phyloP scores from a whole-genome alignment of 2,888 invertebrate genomes.

The Carpatolechia fugitivella region DNA sequence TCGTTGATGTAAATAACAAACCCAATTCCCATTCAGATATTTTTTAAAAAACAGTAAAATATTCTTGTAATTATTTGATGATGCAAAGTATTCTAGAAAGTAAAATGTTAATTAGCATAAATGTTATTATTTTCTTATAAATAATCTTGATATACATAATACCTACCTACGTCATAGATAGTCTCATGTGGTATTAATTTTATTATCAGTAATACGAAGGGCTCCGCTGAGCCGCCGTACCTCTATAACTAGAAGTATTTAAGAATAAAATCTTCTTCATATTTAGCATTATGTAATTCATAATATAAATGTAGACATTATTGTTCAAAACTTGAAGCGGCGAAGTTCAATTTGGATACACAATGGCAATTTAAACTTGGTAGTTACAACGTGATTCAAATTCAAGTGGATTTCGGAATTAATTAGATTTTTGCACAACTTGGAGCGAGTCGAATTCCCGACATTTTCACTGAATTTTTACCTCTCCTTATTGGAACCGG shows the following conservation, averaged over 20 bases:
- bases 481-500: slow-evolving; percentile 39
- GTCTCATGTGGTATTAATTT: no score
- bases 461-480: slow-evolving; percentile 37
- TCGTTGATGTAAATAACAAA: slow-evolving; percentile 65
- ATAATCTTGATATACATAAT: no score
- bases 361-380: slow-evolving; percentile 64
- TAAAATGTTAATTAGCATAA: no score
- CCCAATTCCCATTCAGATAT: slow-evolving; percentile 40
- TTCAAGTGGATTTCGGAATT: slow-evolving; percentile 64
- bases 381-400: slow-evolving; percentile 52
- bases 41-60: not conserved
- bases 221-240: no score
- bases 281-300: no score
- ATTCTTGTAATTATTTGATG: not conserved
- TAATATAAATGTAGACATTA: no score
- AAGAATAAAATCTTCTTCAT: no score
- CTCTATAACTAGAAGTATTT: no score
- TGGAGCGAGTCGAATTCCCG: slow-evolving; percentile 44
- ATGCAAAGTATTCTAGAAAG: no score
- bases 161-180: no score
- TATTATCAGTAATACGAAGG: no score
- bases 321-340: not conserved
- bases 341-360: slow-evolving; percentile 58
- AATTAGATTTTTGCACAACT: slow-evolving; percentile 64
- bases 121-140: no score